Evolutionary conservation across 2,888 invertebrate genomes (phyloP), one percentile per base, ranked within the genome.

Genomic region (Argynnis bischoffii): DNA sequence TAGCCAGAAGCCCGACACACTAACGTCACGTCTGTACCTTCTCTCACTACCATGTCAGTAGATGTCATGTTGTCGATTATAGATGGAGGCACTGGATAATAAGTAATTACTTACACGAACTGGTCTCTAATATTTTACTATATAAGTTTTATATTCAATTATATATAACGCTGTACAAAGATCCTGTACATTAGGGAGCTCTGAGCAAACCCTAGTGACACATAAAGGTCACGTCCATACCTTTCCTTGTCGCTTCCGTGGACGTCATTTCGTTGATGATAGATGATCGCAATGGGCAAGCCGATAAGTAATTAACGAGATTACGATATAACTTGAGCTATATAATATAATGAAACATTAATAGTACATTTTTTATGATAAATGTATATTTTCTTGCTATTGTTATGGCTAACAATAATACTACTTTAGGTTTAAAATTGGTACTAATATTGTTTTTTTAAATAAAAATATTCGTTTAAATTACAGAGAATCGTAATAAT

Each of bases 61-160:
- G 97, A 97, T 69, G 98, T 98, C 92, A 97, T 96, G 81, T 96
- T 95, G 86, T 97, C 97, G 76, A 98, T 94, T 84, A 98, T 98
- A 85, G 96, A 95, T 77, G 98, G 98, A 64, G 98, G 98, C 78
- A 98, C 98, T 98, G 93, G 57, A 67, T 57, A 57, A 64, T 66
- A 70, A 72, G 64, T 72, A 72, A 72, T 72, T 72, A 70, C 66
- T 63, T 50, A 61, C 48, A 47, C 46, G 57, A 26, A 64, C 53
- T 8, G 6, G 31, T 57, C 26, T 3, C 57, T 47, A 53, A 64
- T 64, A 54, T 53, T 59, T 54, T 47, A 65, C 54, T 31, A 54
- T 53, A 65, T 53, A 59, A 47, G 11, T 65, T 53, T 55, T 31
- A 65, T 35, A 59, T 64, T 51, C 18, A 50, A 64, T 64, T 56